Evolutionary conservation across 2,797 vertebrate genomes (phyloP), one percentile per base, ranked within the genome.

Genomic region (Syndactyla subalaris): DNA sequence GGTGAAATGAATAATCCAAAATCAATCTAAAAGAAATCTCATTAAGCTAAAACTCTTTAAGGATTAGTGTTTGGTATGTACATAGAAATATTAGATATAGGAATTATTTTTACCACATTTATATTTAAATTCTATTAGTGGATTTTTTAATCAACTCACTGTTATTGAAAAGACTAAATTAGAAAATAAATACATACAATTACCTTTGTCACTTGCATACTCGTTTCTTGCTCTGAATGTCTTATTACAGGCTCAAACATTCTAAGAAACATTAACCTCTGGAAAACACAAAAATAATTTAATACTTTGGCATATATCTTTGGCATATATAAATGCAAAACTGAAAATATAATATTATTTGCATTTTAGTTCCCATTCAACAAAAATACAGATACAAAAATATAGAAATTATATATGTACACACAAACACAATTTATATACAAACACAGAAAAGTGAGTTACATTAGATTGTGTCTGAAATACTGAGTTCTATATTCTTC

Each of bases 1-100:
- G 17, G 7, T 75, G 39, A 94, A 95, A 58, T 34, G 29, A 88
- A 68, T 52, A 82, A 80, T 85, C 49, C 15, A 46, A 89, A 88
- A 72, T 68, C 63, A 92, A 88, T 89, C 54, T 89, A 80, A 89
- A 85, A 72, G 27, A 46, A 90, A 43, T 84, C 30, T 91, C n/a
- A 88, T 94, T 81, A 91, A 88, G 9, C 14, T 71, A 58, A 89
- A 92, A 43, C 18, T 65, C 3, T 83, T 85, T 74, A 88, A 88
- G 16, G 21, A 58, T 88, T 89, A 91, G 18, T 65, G 46, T 75
- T 22, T 74, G 19, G 17, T 67, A 83, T 80, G 57, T 92, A 65
- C 10, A 58, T 21, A 62, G 12, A 23, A 85, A 80, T 41, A 71
- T 80, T 88, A 89, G 38, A 48, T 74, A 82, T 4, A 79, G 14